Percentiles rank a stretch among this genome's conserved stretches.
These are phyloP conservation scores for Pagetopsis macropterus DNA, from an alignment of 2,797 vertebrate genomes.

Conservation along the genomic window DNA sequence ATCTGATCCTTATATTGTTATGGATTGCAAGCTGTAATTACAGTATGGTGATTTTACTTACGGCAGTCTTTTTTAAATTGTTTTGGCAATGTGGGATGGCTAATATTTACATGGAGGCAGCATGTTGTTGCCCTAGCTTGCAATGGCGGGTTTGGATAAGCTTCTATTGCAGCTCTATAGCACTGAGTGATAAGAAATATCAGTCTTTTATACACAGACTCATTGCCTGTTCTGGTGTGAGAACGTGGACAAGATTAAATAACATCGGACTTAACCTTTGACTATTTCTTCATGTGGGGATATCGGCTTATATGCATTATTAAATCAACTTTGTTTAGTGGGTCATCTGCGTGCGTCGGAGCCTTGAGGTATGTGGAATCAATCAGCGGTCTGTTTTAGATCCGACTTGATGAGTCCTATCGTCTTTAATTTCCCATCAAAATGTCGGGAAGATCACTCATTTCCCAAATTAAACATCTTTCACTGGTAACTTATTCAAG, in stretches of 20 bases:
- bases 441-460: constrained; percentile 87
- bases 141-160: too few relatives aligned
- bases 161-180: too few relatives aligned
- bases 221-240: neutral
- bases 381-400: constrained; percentile 72
- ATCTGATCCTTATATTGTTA: too few relatives aligned
- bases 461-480: constrained; percentile 91
- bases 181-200: too few relatives aligned
- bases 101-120: too few relatives aligned
- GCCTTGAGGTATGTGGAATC: constrained; percentile 34
- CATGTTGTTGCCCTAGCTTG: too few relatives aligned
- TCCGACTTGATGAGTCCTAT: constrained; percentile 86
- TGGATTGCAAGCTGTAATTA: too few relatives aligned
- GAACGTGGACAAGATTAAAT: neutral
- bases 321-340: constrained; percentile 15
- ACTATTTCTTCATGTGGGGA: neutral
- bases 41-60: too few relatives aligned
- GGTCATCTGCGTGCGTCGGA: neutral
- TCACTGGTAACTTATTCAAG: constrained; percentile 89
- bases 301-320: neutral
- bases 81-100: too few relatives aligned
- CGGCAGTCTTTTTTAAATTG: too few relatives aligned
- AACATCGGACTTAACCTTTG: neutral
- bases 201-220: neutral
- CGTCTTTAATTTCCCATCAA: constrained; percentile 91